Conservation (phyloP, 2,797 vertebrate species). For the Balearica regulorum region DNA sequence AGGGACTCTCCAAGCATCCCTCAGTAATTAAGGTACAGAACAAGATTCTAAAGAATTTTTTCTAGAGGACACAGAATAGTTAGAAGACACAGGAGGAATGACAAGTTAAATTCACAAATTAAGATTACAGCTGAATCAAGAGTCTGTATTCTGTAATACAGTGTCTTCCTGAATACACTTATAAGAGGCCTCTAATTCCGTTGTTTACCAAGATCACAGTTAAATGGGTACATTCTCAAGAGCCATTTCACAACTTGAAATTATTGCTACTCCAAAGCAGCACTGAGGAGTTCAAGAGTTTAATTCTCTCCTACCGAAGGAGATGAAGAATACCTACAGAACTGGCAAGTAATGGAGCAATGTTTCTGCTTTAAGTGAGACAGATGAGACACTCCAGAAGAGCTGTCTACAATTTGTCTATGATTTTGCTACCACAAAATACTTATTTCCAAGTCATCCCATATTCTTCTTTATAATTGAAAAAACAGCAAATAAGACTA, state of each 20-base stretch:
- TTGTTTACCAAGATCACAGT: not conserved
- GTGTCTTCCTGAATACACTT: not conserved
- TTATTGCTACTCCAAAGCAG: not conserved
- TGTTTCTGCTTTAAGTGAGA: not conserved
- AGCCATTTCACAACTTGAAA: not conserved
- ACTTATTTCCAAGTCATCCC: not conserved
- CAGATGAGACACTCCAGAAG: not conserved
- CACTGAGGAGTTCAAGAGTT: not conserved
- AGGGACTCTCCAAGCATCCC: not conserved
- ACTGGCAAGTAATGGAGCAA: not conserved
- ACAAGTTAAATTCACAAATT: not conserved
- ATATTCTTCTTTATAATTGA: not conserved
- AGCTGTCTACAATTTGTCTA: not conserved
- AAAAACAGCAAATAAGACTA: not conserved
- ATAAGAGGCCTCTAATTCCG: not conserved
- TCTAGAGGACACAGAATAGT: not conserved
- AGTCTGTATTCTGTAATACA: not conserved
- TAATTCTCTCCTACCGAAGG: not conserved
- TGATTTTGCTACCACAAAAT: not conserved
- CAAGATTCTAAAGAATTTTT: constrained; percentile 12
- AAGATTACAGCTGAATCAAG: not conserved
- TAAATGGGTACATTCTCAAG: not conserved
- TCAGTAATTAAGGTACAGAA: constrained; percentile 26
- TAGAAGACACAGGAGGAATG: not conserved
- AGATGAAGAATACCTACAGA: too few relatives aligned